These are phyloP conservation scores for Trachelus stipa DNA, from an alignment of 2,888 invertebrate species.

Conservation along the genomic window DNA sequence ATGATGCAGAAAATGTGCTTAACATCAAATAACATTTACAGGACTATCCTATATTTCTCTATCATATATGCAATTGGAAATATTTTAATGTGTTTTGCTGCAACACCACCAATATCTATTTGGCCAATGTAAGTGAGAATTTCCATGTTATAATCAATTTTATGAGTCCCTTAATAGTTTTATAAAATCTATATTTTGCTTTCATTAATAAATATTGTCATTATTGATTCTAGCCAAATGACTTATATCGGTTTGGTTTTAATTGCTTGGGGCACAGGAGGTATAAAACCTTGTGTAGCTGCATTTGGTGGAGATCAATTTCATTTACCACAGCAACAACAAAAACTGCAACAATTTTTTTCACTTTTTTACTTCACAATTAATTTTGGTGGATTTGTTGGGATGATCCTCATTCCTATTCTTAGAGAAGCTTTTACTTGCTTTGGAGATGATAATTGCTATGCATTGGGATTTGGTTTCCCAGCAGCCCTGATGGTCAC, in stretches of 20 bases:
- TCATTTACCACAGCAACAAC: constrained; percentile 75
- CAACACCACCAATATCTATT: constrained; percentile 70
- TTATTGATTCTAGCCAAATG: constrained; percentile 65
- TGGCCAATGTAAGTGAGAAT: constrained; percentile 69
- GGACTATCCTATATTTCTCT: constrained; percentile 81
- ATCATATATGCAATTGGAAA: constrained; percentile 71
- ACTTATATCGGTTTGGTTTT: constrained; percentile 71
- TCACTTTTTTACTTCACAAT: constrained; percentile 87
- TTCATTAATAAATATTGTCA: background rate
- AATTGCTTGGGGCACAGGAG: constrained; percentile 84
- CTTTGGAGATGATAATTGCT: constrained; percentile 78
- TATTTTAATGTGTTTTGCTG: constrained; percentile 71
- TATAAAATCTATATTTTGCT: background rate
- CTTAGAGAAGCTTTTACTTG: constrained; percentile 76
- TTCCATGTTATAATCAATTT: background rate
- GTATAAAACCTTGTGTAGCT: constrained; percentile 88
- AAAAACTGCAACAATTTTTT: constrained; percentile 79
- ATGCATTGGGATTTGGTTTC: constrained; percentile 81
- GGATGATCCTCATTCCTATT: constrained; percentile 79
- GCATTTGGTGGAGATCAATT: constrained; percentile 91
- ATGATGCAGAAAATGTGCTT: background rate
- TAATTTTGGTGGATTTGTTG: constrained; percentile 76
- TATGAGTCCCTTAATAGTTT: background rate
- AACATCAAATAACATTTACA: constrained; percentile 23
- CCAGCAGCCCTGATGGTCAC: constrained; percentile 79